Evolutionary conservation across 2,113 vertebrate genomes (phyloP).

Genomic region (Acanthisitta chloris): DNA sequence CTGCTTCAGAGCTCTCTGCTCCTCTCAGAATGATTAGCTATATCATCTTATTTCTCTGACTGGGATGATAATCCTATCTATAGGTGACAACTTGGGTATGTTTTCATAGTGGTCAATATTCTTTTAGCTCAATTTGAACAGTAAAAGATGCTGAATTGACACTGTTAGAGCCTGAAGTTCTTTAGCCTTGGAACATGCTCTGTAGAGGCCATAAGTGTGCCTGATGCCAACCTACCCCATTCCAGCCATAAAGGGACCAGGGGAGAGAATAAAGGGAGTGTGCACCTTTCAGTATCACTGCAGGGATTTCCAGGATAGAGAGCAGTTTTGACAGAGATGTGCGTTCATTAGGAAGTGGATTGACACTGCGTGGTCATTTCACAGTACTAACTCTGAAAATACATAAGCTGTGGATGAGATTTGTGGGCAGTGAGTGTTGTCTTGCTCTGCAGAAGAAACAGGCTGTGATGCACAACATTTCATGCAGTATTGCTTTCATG

Average conservation of each 20-base stretch:
- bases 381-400: neutral
- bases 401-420: neutral
- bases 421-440: neutral
- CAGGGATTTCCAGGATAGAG: neutral
- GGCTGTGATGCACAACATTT: neutral
- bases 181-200: neutral
- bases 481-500: neutral
- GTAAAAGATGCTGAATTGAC: neutral
- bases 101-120: neutral
- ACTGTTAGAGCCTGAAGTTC: neutral
- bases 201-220: neutral
- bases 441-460: neutral
- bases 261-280: neutral
- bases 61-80: neutral
- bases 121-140: neutral
- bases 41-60: neutral
- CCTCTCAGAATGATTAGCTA: neutral
- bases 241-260: conserved; percentile 48
- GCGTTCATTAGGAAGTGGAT: neutral
- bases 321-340: neutral
- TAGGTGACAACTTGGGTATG: neutral
- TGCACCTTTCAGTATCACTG: neutral
- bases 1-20: conserved; percentile 4
- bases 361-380: neutral
- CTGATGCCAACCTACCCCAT: neutral